Evolutionary conservation across 1,140 invertebrate species (phyloP).

Genomic region (Heliconius eleuchia): DNA sequence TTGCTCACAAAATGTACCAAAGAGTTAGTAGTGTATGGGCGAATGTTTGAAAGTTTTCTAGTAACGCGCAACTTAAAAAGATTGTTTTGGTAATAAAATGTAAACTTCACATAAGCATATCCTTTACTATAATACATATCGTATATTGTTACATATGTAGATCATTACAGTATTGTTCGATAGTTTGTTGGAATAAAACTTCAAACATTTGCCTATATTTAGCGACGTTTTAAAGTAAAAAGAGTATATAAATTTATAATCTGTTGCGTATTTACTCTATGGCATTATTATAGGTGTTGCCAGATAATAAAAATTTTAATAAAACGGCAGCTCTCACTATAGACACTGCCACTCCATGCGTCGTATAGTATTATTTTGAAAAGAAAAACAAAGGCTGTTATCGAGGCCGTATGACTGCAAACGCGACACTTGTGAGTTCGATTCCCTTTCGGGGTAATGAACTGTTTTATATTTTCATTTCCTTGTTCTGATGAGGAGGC

Average conservation of each 20-base stretch:
- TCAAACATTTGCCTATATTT: constrained; percentile 28
- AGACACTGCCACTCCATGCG: constrained; percentile 47
- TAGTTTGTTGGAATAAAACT: background rate
- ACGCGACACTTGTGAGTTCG: too few species aligned
- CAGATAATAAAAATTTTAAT: background rate
- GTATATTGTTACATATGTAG: background rate
- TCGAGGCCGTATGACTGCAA: too few species aligned
- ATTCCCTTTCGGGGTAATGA: too few species aligned
- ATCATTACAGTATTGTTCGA: background rate
- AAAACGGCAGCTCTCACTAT: constrained; percentile 16
- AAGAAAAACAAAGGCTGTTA: constrained; percentile 24
- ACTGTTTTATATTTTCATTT: too few species aligned
- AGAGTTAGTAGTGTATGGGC: constrained; percentile 50
- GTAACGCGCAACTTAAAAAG: background rate
- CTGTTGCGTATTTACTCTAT: constrained; percentile 19
- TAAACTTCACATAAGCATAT: background rate
- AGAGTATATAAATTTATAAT: constrained; percentile 22
- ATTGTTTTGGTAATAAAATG: background rate
- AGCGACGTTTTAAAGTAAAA: constrained; percentile 28
- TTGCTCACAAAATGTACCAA: constrained; percentile 79
- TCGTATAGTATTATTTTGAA: constrained; percentile 65
- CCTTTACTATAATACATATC: constrained; percentile 12
- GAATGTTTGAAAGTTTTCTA: constrained; percentile 35
- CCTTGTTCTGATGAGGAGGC: too few species aligned
- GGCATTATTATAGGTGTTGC: constrained; percentile 14